Evolutionary conservation across 2,888 invertebrate species (phyloP).

Genomic region (Creontiades dilutus): DNA sequence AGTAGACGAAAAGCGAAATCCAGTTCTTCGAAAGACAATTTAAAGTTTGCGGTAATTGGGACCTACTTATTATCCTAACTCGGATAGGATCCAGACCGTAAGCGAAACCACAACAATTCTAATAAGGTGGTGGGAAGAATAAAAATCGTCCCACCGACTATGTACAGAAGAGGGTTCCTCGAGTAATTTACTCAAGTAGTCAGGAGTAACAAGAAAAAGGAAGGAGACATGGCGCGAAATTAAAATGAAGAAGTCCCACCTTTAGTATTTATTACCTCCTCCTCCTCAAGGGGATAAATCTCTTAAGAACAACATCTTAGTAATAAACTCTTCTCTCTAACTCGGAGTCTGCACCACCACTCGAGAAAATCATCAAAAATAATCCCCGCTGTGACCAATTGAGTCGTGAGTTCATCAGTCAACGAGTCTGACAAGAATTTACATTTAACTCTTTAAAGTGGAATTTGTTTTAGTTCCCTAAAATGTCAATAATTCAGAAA

Average conservation of each 20-base stretch:
- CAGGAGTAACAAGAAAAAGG: constrained; percentile 13
- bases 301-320: constrained; percentile 16
- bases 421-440: no score
- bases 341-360: neutral
- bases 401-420: neutral
- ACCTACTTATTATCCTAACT: no score
- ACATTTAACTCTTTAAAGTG: no score
- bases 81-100: no score
- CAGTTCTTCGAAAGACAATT: no score
- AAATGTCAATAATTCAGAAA: no score
- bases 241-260: constrained; percentile 36
- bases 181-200: constrained; percentile 35
- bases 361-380: neutral
- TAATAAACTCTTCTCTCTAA: neutral
- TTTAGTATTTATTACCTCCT: constrained; percentile 25
- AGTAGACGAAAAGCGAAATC: no score
- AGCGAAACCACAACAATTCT: no score
- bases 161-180: neutral
- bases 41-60: no score
- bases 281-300: neutral
- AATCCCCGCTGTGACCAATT: neutral
- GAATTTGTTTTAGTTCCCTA: no score
- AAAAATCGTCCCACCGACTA: constrained; percentile 4
- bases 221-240: constrained; percentile 32
- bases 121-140: neutral